Evolutionary conservation across 2,113 vertebrate genomes (phyloP).

Genomic region (Brachionichthys hirsutus): DNA sequence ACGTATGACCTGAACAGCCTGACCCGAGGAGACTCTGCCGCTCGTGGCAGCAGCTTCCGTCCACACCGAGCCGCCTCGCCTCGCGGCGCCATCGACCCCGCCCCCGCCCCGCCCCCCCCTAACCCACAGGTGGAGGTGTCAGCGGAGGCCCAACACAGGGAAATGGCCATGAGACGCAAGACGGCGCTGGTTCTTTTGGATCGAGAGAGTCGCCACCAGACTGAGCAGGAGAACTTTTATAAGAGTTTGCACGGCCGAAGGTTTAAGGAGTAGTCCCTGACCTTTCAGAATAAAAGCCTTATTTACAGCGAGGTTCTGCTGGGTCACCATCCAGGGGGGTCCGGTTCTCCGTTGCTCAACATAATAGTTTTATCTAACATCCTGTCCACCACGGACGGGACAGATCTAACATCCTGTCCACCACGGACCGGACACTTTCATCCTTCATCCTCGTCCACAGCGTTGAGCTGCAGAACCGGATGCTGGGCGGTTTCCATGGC

Average conservation of each 20-base stretch:
- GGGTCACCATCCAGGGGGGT: neutral
- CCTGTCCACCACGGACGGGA: too few relatives aligned
- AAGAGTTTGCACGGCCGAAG: slow-evolving; percentile 82
- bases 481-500: slow-evolving; percentile 19
- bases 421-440: neutral
- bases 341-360: neutral
- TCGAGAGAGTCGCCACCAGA: slow-evolving; percentile 61
- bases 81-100: slow-evolving; percentile 72
- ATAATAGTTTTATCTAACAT: too few relatives aligned
- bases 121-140: slow-evolving; percentile 68
- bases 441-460: neutral
- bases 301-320: slow-evolving; percentile 11
- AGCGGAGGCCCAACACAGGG: slow-evolving; percentile 69
- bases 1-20: slow-evolving; percentile 80
- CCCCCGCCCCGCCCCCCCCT: slow-evolving; percentile 13
- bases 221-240: slow-evolving; percentile 84
- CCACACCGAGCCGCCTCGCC: slow-evolving; percentile 78
- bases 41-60: slow-evolving; percentile 68
- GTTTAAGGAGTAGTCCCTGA: slow-evolving; percentile 79
- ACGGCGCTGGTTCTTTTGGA: slow-evolving; percentile 70
- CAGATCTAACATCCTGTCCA: too few relatives aligned
- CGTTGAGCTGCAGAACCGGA: slow-evolving; percentile 3
- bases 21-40: slow-evolving; percentile 58
- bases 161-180: slow-evolving; percentile 84
- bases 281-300: slow-evolving; percentile 51